Conservation (phyloP, 2,797 vertebrate species). For the Poecilia wingei region DNA sequence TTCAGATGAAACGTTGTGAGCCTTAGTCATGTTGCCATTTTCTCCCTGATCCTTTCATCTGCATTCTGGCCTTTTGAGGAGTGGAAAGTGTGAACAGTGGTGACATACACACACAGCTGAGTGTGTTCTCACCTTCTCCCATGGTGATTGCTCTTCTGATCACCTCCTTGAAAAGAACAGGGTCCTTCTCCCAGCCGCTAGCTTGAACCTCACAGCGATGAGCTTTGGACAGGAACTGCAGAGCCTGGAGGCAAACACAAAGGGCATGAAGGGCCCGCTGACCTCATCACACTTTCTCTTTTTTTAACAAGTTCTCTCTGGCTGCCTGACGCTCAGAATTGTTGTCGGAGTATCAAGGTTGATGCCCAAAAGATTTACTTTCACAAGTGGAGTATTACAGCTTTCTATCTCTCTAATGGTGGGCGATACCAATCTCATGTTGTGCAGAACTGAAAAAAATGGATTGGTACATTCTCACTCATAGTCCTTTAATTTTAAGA, state of each 20-base stretch:
- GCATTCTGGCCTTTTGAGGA: neutral
- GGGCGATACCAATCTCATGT: neutral
- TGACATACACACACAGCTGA: neutral
- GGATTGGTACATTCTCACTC: neutral
- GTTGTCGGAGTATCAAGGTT: no score
- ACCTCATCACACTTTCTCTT: neutral
- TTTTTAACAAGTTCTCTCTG: no score
- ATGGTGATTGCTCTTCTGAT: conserved; percentile 84
- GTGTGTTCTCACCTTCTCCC: conserved; percentile 82
- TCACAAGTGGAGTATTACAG: no score
- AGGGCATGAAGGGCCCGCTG: neutral
- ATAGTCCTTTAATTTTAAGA: neutral
- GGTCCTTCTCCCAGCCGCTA: conserved; percentile 89
- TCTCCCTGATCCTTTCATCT: neutral
- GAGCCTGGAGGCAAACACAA: conserved; percentile 76
- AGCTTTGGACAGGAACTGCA: conserved; percentile 91
- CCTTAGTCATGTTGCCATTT: neutral
- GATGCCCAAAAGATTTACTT: no score
- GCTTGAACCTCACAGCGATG: conserved; percentile 90
- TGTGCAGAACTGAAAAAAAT: neutral
- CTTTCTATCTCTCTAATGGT: no score
- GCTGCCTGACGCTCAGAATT: no score
- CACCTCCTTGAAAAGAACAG: conserved; percentile 85
- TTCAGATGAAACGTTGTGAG: neutral
- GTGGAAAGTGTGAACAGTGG: neutral